Evolutionary conservation across 2,888 invertebrate genomes (phyloP).

Genomic region (Margaritifera margaritifera): DNA sequence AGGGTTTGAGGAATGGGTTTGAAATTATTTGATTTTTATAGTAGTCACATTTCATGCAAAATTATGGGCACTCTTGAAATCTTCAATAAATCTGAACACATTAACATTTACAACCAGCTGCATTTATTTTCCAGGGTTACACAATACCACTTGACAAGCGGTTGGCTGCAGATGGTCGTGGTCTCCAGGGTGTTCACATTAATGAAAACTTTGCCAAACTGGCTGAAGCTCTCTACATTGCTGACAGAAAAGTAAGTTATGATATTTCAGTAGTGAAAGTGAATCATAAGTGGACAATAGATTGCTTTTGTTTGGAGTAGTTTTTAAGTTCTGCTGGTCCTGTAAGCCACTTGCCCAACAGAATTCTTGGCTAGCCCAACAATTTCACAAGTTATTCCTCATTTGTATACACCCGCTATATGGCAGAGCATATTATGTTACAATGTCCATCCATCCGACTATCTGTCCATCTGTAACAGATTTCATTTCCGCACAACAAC

Average conservation of each 20-base stretch:
- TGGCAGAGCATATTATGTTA: too few species aligned
- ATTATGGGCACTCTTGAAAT: too few species aligned
- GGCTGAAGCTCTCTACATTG: conserved; percentile 97
- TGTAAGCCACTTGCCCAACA: too few species aligned
- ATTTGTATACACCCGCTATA: too few species aligned
- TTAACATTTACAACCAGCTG: conserved; percentile 1
- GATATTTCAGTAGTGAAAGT: neutral
- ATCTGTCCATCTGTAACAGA: too few species aligned
- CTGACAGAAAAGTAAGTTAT: conserved; percentile 85
- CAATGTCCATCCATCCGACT: too few species aligned
- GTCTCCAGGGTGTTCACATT: conserved; percentile 93
- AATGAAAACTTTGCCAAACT: conserved; percentile 99
- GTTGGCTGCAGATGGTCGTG: conserved; percentile 97
- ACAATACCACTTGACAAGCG: conserved; percentile 98
- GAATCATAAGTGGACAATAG: neutral
- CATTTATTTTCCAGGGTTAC: conserved; percentile 80
- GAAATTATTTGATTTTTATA: neutral
- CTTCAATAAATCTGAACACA: too few species aligned
- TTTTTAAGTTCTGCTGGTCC: too few species aligned
- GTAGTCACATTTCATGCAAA: too few species aligned
- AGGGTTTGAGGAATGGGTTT: neutral
- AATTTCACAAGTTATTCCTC: too few species aligned
- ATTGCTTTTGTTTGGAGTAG: neutral
- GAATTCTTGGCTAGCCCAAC: too few species aligned
- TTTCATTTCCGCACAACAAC: too few species aligned